Evolutionary conservation across 2,797 vertebrate genomes (phyloP), one percentile per base, ranked within the genome.

Genomic region (Salmo trutta): DNA sequence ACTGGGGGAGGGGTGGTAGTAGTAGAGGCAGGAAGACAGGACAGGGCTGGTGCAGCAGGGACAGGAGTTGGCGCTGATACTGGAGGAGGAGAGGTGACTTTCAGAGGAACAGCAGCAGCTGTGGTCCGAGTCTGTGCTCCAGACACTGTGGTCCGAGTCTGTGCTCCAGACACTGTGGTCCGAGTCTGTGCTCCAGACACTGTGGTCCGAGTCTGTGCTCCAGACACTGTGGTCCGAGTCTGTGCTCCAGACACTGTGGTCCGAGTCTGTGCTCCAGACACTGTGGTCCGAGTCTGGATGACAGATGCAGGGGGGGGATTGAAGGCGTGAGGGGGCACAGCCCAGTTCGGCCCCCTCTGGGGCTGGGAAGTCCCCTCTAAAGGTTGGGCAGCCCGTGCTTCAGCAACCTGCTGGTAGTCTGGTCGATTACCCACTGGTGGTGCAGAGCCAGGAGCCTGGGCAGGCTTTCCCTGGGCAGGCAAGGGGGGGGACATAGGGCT

Each of bases 401-500:
- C 92, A 77, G 95, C 91, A 77, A 94, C 89, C 79, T 93, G 93
- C 73, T 94, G 92, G 4, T 91, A 91, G 69, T 95, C 95, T 75
- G 93, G 91, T 86, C 93, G 89, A 86, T 90, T 93, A 0, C 94
- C 91, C 86, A 95, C 95, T 31, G 92, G 93, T 81, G 92, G 93
- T 81, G 92, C 79, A 85, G 94, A 77, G 21, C n/a, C 59, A 24
- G 59, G 3, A 75, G 93, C 93, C 79, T 96, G 96, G 73, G 88
- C 91, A 70, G 94, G 91, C 86, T 96, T 97, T 75, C 87, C 90
- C 69, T 88, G 89, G 68, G 94, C 88, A 82, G 92, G 24, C 56
- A 85, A 75, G 66, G 88, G 89, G 2, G 95, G 93, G 17, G 96
- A 95, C 75, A 97, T 88, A 52, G 96, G 93, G 85, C 95, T 96